Base-by-base conservation (phyloP, 2,888 invertebrate genomes). In the Diarsia dahlii region DNA sequence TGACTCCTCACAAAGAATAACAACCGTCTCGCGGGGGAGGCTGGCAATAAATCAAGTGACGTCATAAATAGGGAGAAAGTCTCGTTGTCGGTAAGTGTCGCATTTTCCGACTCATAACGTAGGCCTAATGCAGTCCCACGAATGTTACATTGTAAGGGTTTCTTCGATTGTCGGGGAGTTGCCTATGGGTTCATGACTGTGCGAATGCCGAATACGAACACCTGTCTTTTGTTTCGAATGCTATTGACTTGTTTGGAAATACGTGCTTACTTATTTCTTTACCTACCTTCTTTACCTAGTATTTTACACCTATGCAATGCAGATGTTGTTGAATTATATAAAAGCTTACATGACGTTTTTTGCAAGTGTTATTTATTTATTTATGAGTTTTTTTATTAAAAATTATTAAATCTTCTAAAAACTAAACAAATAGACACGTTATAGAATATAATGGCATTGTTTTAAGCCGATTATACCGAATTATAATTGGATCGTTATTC, bases 71-170 rank as follows among this genome's bases (percentile, higher is more conserved):
- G 90, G 91, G 87, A 90, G 90, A 85, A 87, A 85, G 73, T 85
- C 82, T 85, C 82, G 70, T 85, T 83, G 82, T 85, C 82, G 82
- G 90, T 91, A 92, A 91, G 92, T 92, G 92, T 92, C 92, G 90
- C 92, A 90, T 92, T 92, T 92, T 92, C 92, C 92, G 89, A 91
- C 88, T 92, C 92, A 92, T 92, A 90, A 84, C 90, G 90, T 89
- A 82, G 84, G 76, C 80, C 85, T 89, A 89, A 89, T 89, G 90
- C 85, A 89, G 87, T 89, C 82, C 63, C 75, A 69, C 69, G 74
- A 86, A 83, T 86, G 82, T 70, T 45, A 56, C 50, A 50, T 50
- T 75, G 74, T 76, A 80, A 81, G 76, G 83, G 84, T 84, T 81
- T 82, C 81, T 81, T 54, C 81, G 77, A 87, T 85, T 88, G 86